Evolutionary conservation across 2,888 invertebrate species (phyloP).

Genomic region (Caenorhabditis sp.): DNA sequence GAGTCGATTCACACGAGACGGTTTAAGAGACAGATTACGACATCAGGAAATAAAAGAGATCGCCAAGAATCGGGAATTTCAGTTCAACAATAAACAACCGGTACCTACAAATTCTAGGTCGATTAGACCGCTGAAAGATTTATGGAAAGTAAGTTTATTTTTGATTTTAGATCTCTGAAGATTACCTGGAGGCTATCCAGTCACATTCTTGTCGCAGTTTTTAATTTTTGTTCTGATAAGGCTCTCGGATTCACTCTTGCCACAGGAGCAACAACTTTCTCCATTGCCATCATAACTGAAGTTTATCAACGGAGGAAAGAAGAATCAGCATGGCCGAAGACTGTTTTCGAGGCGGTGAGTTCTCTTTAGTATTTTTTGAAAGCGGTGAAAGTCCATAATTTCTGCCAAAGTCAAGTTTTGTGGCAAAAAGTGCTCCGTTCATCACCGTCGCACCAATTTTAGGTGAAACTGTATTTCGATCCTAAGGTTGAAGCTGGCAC

Average conservation of each 20-base stretch:
- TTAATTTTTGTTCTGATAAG: too few species aligned
- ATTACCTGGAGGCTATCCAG: too few species aligned
- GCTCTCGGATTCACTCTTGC: conserved; percentile 55
- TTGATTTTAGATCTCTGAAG: too few species aligned
- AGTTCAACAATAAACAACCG: conserved; percentile 6
- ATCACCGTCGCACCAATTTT: conserved; percentile 34
- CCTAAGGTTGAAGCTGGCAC: conserved; percentile 58
- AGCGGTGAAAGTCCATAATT: conserved; percentile 6
- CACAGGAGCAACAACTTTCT: conserved; percentile 47
- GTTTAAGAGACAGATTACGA: conserved; percentile 63
- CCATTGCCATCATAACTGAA: conserved; percentile 53
- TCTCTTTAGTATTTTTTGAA: background rate
- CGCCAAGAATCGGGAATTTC: conserved; percentile 49
- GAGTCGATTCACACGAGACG: conserved; percentile 67
- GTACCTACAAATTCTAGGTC: conserved; percentile 45
- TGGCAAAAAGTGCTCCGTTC: conserved; percentile 11
- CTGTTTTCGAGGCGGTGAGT: conserved; percentile 55
- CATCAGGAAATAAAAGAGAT: conserved; percentile 68
- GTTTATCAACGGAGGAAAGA: conserved; percentile 30
- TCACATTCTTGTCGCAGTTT: too few species aligned
- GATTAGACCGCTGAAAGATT: conserved; percentile 45
- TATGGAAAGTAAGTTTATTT: conserved; percentile 49
- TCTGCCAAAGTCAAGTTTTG: conserved; percentile 37
- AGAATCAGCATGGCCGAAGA: conserved; percentile 18
- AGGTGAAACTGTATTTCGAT: conserved; percentile 59